Evolutionary conservation across 2,797 vertebrate genomes (phyloP), one percentile per base, ranked within the genome.

Genomic region (Calcarius lapponicus): DNA sequence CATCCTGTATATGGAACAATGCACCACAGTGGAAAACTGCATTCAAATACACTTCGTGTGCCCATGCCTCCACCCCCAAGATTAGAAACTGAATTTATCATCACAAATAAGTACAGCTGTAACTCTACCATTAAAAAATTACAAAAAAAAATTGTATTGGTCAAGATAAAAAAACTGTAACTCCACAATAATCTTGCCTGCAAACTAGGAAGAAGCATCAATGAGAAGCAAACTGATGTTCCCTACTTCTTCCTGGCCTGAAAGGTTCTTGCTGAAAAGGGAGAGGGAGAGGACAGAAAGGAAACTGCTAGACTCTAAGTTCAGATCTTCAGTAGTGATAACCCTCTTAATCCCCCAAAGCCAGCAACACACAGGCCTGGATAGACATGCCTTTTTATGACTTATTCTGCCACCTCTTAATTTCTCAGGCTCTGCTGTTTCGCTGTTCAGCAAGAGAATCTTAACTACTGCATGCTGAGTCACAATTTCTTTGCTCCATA

Each of bases 231-330:
- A 97, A 96, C 80, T 96, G 94, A 95, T 19, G 64, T 70, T 96
- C 91, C 93, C 93, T 96, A 95, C 79, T 96, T 95, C 94, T 96
- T 96, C 88, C 95, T 96, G 93, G 94, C 93, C 92, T 96, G 95
- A 95, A 93, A 94, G 86, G 78, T 95, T 95, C 93, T 94, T 86
- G 88, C 92, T 96, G 95, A 95, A 96, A 95, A 93, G 86, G 90
- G 90, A 95, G 90, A 96, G 67, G 90, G 90, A 96, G 74, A 96
- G 88, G 93, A 95, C 88, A 97, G 84, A 93, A 94, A 97, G 61
- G 90, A 96, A 96, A 93, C 90, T 85, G 92, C 88, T 70, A 73
- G 70, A 95, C 76, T 74, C 10, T 31, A 93, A 62, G 43, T 79
- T 90, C 73, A 90, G 75, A 81, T 65, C 70, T 86, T 86, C 17